Conservation (phyloP, 2,888 invertebrate species). For the Nipponacmea schrenckii region DNA sequence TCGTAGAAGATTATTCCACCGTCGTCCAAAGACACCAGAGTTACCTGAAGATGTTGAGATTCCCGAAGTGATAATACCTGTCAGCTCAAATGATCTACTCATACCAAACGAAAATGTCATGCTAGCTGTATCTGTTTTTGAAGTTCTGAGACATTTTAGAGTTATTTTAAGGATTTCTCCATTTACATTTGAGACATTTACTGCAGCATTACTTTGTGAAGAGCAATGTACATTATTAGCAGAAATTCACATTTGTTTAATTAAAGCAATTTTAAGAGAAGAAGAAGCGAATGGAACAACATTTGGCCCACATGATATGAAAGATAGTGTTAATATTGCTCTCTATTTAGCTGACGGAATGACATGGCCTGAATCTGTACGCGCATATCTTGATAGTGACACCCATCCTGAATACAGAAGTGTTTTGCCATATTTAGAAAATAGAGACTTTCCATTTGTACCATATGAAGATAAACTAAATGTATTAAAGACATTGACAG, state of each 20-base stretch:
- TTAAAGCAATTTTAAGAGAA: constrained; percentile 77
- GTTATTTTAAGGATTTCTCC: constrained; percentile 88
- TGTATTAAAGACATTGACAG: constrained; percentile 86
- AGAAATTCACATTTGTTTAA: constrained; percentile 92
- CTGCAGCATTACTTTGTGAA: constrained; percentile 89
- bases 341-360: constrained; percentile 92
- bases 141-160: constrained; percentile 92
- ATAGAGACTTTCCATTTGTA: constrained; percentile 61
- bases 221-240: constrained; percentile 91
- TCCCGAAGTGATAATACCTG: constrained; percentile 80
- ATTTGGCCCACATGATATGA: constrained; percentile 95
- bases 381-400: constrained; percentile 89
- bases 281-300: constrained; percentile 75
- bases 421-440: constrained; percentile 55
- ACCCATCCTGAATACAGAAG: constrained; percentile 69
- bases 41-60: constrained; percentile 76
- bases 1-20: constrained; percentile 54
- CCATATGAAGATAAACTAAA: constrained; percentile 60
- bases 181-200: constrained; percentile 95
- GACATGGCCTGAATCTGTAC: constrained; percentile 94
- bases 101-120: constrained; percentile 82
- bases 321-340: constrained; percentile 94
- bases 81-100: constrained; percentile 89
- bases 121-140: constrained; percentile 89
- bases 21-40: constrained; percentile 64